Percentiles rank a stretch among this genome's conserved stretches.
Conservation (phyloP, 2,113 vertebrate species). For the Melanerpes aurifrons region DNA sequence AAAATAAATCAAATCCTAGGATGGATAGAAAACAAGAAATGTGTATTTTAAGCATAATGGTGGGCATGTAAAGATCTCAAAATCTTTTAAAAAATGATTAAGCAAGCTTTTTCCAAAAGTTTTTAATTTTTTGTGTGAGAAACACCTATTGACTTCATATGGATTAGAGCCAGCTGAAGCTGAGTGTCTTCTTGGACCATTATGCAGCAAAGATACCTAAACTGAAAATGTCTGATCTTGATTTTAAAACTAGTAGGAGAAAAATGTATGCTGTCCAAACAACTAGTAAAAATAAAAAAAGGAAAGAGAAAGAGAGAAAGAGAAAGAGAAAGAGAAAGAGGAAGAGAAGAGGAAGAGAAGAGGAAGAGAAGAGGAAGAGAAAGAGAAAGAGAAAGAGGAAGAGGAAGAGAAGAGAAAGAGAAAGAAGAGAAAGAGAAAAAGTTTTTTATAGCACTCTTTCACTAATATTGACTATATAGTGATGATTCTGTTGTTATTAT, state of each 20-base stretch:
- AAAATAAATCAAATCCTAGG: constrained; percentile 2
- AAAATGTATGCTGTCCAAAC: neutral
- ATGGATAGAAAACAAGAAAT: neutral
- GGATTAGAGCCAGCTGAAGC: neutral
- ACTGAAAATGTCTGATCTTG: neutral
- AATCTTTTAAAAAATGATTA: neutral
- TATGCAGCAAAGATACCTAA: neutral
- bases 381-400: no score
- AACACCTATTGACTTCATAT: neutral
- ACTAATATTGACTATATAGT: neutral
- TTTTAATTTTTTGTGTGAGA: neutral
- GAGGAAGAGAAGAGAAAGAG: no score
- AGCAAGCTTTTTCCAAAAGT: neutral
- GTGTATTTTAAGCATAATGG: neutral
- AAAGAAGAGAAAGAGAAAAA: neutral
- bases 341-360: no score
- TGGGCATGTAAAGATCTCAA: neutral
- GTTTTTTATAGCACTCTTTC: neutral
- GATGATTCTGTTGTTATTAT: neutral
- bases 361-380: no score
- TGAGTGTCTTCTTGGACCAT: neutral
- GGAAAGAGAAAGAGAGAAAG: no score
- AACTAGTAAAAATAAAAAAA: neutral
- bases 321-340: no score
- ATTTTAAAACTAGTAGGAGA: neutral